These are phyloP conservation scores for Epirrhoe alternata DNA, from an alignment of 2,888 invertebrate species.

Conservation along the genomic window DNA sequence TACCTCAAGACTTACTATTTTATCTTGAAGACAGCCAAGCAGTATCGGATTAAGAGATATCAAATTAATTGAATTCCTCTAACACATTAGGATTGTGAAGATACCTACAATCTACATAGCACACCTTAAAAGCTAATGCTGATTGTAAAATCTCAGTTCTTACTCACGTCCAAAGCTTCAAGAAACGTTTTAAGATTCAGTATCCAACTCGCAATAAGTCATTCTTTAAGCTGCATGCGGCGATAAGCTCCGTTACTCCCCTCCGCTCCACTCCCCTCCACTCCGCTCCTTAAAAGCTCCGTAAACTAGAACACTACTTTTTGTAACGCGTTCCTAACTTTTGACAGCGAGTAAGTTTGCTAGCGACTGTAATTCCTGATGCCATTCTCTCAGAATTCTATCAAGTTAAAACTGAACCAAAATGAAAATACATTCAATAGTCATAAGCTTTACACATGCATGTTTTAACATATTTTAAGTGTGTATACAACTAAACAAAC, in stretches of 20 bases:
- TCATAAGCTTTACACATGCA: too few species aligned
- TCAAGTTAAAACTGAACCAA: too few species aligned
- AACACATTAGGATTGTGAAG: background rate
- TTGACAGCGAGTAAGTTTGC: background rate
- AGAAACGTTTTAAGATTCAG: constrained; percentile 28
- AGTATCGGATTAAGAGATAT: too few species aligned
- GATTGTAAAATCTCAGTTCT: constrained; percentile 2
- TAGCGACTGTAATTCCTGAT: background rate
- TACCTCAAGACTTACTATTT: too few species aligned
- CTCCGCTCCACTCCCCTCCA: background rate
- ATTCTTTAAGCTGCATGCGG: constrained; percentile 16
- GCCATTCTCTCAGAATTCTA: too few species aligned
- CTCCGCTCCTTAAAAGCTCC: background rate
- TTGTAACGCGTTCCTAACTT: background rate
- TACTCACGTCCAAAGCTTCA: constrained; percentile 14
- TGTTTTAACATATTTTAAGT: too few species aligned
- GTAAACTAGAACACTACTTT: background rate
- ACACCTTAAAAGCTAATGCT: background rate
- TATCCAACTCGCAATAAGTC: constrained; percentile 26
- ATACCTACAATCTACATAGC: background rate
- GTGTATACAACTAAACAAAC: too few species aligned
- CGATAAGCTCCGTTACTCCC: constrained; percentile 22
- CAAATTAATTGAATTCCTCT: too few species aligned
- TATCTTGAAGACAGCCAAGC: too few species aligned
- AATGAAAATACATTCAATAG: too few species aligned